Conservation (phyloP, 2,888 invertebrate genomes). For the Allygus modestus region DNA sequence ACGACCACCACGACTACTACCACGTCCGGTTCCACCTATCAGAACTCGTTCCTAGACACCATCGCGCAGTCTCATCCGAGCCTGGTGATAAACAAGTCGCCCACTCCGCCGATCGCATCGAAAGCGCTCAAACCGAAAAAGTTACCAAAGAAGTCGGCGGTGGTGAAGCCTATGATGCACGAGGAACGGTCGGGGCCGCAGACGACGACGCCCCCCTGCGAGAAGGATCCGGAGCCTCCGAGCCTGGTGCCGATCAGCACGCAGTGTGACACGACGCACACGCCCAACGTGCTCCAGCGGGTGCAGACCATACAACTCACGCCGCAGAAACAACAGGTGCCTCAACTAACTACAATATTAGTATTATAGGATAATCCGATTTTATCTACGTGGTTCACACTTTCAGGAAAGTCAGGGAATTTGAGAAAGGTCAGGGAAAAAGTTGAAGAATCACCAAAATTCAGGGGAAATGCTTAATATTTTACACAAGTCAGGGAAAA, state of each 20-base stretch:
- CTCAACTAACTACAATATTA: too few species aligned
- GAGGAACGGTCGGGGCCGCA: conserved; percentile 66
- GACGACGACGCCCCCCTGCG: conserved; percentile 32
- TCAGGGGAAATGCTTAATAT: too few species aligned
- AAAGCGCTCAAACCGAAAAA: conserved; percentile 69
- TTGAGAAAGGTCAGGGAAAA: too few species aligned
- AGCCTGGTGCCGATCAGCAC: conserved; percentile 69
- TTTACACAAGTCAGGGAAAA: too few species aligned
- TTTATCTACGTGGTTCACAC: too few species aligned
- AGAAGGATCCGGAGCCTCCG: conserved; percentile 68
- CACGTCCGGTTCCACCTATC: conserved; percentile 53
- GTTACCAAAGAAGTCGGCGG: conserved; percentile 70
- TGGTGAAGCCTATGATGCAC: conserved; percentile 71
- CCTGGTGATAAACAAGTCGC: conserved; percentile 70
- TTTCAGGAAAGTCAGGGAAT: too few species aligned
- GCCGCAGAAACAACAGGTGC: conserved; percentile 83
- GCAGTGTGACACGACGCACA: conserved; percentile 63
- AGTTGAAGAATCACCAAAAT: too few species aligned
- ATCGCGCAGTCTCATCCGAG: conserved; percentile 71
- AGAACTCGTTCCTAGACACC: conserved; percentile 70
- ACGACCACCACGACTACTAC: conserved; percentile 57
- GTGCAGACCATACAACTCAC: conserved; percentile 86
- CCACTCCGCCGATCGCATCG: conserved; percentile 63
- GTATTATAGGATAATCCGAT: too few species aligned
- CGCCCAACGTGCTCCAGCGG: conserved; percentile 76